Evolutionary conservation across 2,888 invertebrate species (phyloP), one percentile per base, ranked within the genome.

Genomic region (Caenorhabditis panamensis): DNA sequence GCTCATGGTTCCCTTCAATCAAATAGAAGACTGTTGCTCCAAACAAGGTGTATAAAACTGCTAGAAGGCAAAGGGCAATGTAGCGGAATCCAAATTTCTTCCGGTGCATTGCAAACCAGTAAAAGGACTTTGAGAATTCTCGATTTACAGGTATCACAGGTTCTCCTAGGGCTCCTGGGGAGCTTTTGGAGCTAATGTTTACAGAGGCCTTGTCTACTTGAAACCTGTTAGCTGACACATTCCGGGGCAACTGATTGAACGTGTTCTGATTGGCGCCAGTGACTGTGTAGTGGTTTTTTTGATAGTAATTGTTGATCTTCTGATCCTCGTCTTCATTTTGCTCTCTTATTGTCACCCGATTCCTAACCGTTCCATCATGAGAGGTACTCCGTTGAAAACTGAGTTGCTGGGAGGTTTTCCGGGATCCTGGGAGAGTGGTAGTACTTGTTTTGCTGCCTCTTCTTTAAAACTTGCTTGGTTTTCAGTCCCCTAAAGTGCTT

Each of bases 111-210:
- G 85, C 83, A 18, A 86, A 71, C 77, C 80, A 86, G 54, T 86
- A 86, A 61, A 86, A 77, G 0, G 85, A 85, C 9, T 79, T 73
- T 13, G 79, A 76, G 51, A 86, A 86, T 56, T 81, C 86, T 85
- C 69, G 47, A 20, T 69, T 51, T n/a, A 49, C 22, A 0, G 63
- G 72, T 1, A 72, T 5, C 44, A 72, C 47, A n/a, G 56, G 63
- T 4, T 47, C 31, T 13, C 16, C 41, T 6, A 22, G 13, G 0
- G 56, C 41, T 24, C 47, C 24, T 1, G 49, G 58, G 4, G 58
- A n/a, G 51, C 71, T 71, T 13, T 62, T 54, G 18, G 24, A 54
- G 24, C 67, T 76, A 4, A 62, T 54, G 5, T 36, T 47, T 1
- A 53, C 69, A 1, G 79, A 61, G 1, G 75, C 75, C 51, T 66